phyloP scores from a whole-genome alignment of 2,888 invertebrate species.

The Pemphredon lugubris region DNA sequence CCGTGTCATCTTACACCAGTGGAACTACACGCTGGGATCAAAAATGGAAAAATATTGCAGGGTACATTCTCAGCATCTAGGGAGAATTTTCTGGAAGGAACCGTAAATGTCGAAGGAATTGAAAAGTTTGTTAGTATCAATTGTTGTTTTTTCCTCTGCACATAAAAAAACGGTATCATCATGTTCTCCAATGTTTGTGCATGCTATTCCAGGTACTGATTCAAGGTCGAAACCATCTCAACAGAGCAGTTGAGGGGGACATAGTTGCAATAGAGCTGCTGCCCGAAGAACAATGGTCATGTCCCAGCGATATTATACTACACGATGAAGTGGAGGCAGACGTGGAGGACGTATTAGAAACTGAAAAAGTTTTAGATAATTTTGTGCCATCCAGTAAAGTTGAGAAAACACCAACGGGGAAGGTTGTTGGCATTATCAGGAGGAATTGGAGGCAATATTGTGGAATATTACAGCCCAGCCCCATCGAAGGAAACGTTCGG shows the following conservation, averaged over 20 bases:
- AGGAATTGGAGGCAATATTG: conserved; percentile 99
- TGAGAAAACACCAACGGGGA: conserved; percentile 85
- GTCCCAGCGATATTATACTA: conserved; percentile 92
- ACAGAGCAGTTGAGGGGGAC: conserved; percentile 97
- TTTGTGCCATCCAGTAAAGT: conserved; percentile 16
- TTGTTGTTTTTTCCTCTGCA: neutral
- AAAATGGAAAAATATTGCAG: conserved; percentile 88
- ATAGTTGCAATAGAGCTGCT: conserved; percentile 94
- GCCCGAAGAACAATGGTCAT: conserved; percentile 94
- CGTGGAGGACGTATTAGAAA: conserved; percentile 82
- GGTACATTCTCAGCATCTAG: conserved; percentile 93
- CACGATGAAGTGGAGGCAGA: conserved; percentile 88
- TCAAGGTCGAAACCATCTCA: conserved; percentile 92
- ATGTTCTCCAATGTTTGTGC: too few species aligned
- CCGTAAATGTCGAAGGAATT: conserved; percentile 89
- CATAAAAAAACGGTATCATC: too few species aligned
- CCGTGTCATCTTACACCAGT: conserved; percentile 92
- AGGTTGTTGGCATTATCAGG: conserved; percentile 96
- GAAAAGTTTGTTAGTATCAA: conserved; percentile 83
- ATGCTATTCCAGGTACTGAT: conserved; percentile 85
- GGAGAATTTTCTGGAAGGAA: conserved; percentile 97
- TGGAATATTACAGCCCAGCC: conserved; percentile 93
- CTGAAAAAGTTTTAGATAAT: conserved; percentile 58
- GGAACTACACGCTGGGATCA: conserved; percentile 91
- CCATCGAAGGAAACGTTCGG: conserved; percentile 85